phyloP scores from a whole-genome alignment of 2,888 invertebrate species.

The Cataglyphis rosenhaueri region DNA sequence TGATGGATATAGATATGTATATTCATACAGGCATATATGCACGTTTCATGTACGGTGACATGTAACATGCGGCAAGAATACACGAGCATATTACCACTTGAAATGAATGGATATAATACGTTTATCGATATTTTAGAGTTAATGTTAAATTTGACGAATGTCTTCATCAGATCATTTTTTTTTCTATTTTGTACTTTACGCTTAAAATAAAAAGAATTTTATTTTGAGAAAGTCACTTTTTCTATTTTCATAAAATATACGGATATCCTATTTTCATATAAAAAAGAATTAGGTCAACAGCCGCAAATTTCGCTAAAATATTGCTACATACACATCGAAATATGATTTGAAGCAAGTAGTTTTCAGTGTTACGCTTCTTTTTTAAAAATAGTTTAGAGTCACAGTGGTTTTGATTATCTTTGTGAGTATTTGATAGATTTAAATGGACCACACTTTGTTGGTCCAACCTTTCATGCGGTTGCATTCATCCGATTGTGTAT shows the following conservation, averaged over 20 bases:
- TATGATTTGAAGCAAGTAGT: background rate
- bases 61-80: constrained; percentile 18
- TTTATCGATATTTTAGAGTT: background rate
- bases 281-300: background rate
- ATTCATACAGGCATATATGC: constrained; percentile 24
- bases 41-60: constrained; percentile 30
- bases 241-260: background rate
- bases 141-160: background rate
- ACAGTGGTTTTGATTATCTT: constrained; percentile 23
- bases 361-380: background rate
- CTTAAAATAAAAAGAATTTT: background rate
- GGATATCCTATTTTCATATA: background rate
- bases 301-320: background rate
- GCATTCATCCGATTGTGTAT: constrained; percentile 22
- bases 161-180: background rate
- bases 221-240: background rate
- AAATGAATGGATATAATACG: constrained; percentile 13
- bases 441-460: constrained; percentile 25
- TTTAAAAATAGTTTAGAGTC: background rate
- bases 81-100: background rate
- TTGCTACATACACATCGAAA: background rate
- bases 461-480: constrained; percentile 5
- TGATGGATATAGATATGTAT: constrained; percentile 30
- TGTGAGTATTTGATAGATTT: constrained; percentile 17
- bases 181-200: background rate